Evolutionary conservation across 2,888 invertebrate species (phyloP).

Genomic region (Orthonevra nobilis): DNA sequence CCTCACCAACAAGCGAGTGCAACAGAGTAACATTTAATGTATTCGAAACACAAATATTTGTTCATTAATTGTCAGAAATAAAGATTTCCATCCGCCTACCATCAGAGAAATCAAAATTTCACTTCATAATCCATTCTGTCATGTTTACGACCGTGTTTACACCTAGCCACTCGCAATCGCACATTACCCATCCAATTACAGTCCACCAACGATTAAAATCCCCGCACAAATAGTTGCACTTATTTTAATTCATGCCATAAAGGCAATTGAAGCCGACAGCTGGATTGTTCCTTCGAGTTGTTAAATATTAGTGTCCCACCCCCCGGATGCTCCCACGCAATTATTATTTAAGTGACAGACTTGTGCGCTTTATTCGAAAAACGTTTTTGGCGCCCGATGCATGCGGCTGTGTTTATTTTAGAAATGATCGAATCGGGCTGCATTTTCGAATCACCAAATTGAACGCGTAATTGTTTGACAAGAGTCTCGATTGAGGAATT

Average conservation of each 20-base stretch:
- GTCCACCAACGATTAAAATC: slow-evolving; percentile 13
- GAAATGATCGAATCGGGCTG: slow-evolving; percentile 29
- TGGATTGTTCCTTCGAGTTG: slow-evolving; percentile 13
- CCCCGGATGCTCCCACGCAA: slow-evolving; percentile 13
- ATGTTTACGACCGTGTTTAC: slow-evolving; percentile 56
- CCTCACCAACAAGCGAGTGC: no score
- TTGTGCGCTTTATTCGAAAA: background rate
- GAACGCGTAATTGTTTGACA: no score
- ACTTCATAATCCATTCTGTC: background rate
- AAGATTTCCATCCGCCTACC: background rate
- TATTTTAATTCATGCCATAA: slow-evolving; percentile 35
- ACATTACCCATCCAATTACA: slow-evolving; percentile 20
- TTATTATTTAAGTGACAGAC: background rate
- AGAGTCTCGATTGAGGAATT: no score
- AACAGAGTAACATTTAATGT: no score
- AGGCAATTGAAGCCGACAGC: slow-evolving; percentile 34
- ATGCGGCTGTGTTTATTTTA: slow-evolving; percentile 29
- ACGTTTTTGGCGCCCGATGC: background rate
- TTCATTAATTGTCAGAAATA: no score
- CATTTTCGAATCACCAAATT: no score
- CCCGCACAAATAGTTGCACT: slow-evolving; percentile 17
- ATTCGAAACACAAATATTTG: no score
- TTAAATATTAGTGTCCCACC: background rate
- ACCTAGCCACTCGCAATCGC: slow-evolving; percentile 23
- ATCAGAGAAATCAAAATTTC: no score